Evolutionary conservation across 2,113 vertebrate genomes (phyloP).

Genomic region (Ramphastos sulfuratus): DNA sequence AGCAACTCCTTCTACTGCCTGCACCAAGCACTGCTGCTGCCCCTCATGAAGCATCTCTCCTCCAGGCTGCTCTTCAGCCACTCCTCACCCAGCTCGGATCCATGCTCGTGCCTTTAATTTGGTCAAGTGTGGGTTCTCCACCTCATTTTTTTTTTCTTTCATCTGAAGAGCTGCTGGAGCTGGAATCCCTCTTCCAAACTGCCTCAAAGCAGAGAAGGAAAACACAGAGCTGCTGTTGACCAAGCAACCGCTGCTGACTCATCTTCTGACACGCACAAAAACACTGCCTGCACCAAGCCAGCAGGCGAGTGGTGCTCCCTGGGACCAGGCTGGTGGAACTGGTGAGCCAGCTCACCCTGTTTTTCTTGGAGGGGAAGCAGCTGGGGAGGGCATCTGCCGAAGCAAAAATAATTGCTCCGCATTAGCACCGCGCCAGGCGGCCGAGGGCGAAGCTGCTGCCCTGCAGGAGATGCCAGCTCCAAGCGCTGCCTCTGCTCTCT

Average conservation of each 20-base stretch:
- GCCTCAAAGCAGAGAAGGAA: not conserved
- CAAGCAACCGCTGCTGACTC: conserved; percentile 5
- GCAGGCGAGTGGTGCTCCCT: not conserved
- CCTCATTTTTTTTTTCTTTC: not conserved
- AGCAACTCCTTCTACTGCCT: too few relatives aligned
- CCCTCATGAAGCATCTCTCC: too few relatives aligned
- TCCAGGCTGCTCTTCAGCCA: too few relatives aligned
- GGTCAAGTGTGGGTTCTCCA: not conserved
- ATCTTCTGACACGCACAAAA: not conserved
- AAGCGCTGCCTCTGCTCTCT: not conserved
- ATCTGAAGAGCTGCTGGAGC: not conserved
- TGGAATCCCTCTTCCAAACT: not conserved
- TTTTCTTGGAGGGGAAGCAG: conserved; percentile 39
- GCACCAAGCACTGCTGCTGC: too few relatives aligned
- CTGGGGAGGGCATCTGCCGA: not conserved
- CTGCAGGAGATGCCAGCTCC: not conserved
- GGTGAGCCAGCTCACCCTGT: conserved; percentile 21
- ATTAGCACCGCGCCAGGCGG: conserved; percentile 28
- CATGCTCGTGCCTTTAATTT: too few relatives aligned
- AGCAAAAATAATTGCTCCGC: conserved; percentile 42
- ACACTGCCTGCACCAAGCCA: not conserved
- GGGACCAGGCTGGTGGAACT: conserved; percentile 18
- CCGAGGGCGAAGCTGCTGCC: not conserved
- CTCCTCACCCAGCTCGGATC: too few relatives aligned
- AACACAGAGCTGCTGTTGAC: conserved; percentile 5